Percentiles rank a stretch among this genome's conserved stretches.
These are phyloP conservation scores for Microcebus murinus DNA, from an alignment of 2,113 vertebrate genomes.

Conservation along the genomic window DNA sequence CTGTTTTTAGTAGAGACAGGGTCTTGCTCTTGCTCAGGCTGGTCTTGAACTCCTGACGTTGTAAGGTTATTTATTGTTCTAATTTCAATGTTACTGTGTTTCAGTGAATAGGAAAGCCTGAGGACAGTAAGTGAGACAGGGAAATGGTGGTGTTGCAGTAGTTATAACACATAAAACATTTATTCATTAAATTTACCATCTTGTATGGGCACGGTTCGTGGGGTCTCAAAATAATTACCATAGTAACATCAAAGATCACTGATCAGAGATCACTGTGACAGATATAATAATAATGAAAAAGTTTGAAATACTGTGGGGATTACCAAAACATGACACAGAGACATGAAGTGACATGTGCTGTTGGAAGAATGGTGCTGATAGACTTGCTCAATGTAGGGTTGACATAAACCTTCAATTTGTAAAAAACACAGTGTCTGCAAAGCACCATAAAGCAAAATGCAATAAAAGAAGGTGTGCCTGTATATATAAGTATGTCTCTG, in stretches of 20 bases:
- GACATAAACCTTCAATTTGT: not conserved
- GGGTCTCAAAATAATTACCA: not conserved
- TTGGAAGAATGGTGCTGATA: not conserved
- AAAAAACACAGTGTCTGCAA: not conserved
- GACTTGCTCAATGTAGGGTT: not conserved
- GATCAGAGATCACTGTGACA: not conserved
- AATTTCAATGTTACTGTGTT: not conserved
- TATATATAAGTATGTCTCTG: fast-evolving
- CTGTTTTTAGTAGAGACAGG: too few species aligned
- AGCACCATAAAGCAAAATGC: not conserved
- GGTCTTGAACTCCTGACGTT: not conserved
- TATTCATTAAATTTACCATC: not conserved
- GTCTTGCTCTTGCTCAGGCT: too few species aligned
- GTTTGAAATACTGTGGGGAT: not conserved
- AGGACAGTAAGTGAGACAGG: not conserved
- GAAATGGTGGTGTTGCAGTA: not conserved
- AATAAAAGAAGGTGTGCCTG: not conserved
- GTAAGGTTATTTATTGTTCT: not conserved
- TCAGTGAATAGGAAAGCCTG: not conserved
- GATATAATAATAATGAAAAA: not conserved
- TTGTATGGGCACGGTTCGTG: not conserved
- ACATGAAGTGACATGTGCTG: not conserved
- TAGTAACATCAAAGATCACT: not conserved
- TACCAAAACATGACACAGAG: not conserved
- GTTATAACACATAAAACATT: not conserved